Evolutionary conservation across 2,797 vertebrate genomes (phyloP).

Genomic region (Cheirogaleus major): DNA sequence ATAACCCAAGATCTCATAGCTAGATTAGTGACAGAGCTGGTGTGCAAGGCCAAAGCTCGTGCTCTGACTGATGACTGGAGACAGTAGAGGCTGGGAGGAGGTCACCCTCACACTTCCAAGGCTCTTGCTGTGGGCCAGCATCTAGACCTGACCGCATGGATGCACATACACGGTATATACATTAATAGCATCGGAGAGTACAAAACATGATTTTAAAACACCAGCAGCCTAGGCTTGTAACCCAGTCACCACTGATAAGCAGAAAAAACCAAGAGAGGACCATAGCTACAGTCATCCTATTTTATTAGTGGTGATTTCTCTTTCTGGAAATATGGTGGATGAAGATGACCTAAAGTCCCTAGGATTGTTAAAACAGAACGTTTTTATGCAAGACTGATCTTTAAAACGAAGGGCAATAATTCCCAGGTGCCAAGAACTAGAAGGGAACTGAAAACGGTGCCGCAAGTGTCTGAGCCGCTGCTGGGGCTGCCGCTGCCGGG

Average conservation of each 20-base stretch:
- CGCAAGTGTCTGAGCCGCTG: background rate
- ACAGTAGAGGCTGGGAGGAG: too few species aligned
- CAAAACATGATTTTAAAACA: background rate
- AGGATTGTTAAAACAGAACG: background rate
- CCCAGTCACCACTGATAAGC: background rate
- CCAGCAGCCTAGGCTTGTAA: background rate
- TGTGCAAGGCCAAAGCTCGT: background rate
- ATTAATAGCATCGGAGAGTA: background rate
- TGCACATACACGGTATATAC: too few species aligned
- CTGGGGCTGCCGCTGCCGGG: background rate
- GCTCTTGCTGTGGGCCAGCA: background rate
- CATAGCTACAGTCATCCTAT: too few species aligned
- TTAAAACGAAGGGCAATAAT: background rate
- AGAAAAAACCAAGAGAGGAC: background rate
- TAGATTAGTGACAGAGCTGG: background rate
- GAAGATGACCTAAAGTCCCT: background rate
- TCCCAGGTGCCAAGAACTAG: background rate
- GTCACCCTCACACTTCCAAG: background rate
- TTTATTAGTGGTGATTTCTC: background rate
- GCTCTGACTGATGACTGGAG: background rate
- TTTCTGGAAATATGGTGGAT: background rate
- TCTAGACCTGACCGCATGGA: background rate
- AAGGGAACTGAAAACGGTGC: background rate
- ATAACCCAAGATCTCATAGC: background rate
- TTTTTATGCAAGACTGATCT: background rate